Evolutionary conservation across 1,140 invertebrate species (phyloP).

Genomic region (Micrasema longulum): DNA sequence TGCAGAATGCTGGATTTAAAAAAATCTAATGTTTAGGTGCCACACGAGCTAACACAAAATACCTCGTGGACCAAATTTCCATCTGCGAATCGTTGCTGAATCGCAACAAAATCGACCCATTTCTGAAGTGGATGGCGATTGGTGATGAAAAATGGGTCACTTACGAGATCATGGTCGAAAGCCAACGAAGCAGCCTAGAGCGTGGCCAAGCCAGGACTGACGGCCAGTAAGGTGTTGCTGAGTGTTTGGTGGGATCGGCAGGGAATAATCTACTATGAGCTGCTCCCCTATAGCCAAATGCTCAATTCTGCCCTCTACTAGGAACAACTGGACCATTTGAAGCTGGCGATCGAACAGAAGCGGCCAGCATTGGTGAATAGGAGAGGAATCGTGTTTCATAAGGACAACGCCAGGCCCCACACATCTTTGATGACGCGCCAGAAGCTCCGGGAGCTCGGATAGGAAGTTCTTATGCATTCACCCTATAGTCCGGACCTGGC

Average conservation of each 20-base stretch:
- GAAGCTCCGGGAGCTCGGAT: slow-evolving; percentile 16
- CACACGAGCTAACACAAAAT: too few species aligned
- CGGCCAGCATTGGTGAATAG: slow-evolving; percentile 24
- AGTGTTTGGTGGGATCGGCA: slow-evolving; percentile 16
- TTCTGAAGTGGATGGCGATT: slow-evolving; percentile 15
- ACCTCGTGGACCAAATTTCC: too few species aligned
- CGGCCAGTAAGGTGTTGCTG: slow-evolving; percentile 11
- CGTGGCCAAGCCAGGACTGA: slow-evolving; percentile 17
- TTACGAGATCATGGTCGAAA: too few species aligned
- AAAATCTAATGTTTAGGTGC: too few species aligned
- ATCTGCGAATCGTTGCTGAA: slow-evolving; percentile 6
- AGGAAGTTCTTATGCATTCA: slow-evolving; percentile 10
- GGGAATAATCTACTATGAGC: too few species aligned
- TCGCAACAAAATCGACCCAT: slow-evolving; percentile 25
- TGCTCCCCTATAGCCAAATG: too few species aligned
- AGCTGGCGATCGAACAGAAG: slow-evolving; percentile 12
- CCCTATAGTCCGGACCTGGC: slow-evolving; percentile 9
- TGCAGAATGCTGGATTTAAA: too few species aligned
- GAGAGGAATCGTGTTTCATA: slow-evolving; percentile 18
- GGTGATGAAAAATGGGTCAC: slow-evolving; percentile 11
- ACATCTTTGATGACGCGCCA: slow-evolving; percentile 16
- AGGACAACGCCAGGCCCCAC: slow-evolving; percentile 13
- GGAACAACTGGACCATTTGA: slow-evolving; percentile 23
- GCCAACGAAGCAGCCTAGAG: slow-evolving; percentile 13
- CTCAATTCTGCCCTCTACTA: slow-evolving; percentile 17